These are phyloP conservation scores for Brachionus paranguensis DNA, from an alignment of 1,140 invertebrate genomes.

Conservation along the genomic window DNA sequence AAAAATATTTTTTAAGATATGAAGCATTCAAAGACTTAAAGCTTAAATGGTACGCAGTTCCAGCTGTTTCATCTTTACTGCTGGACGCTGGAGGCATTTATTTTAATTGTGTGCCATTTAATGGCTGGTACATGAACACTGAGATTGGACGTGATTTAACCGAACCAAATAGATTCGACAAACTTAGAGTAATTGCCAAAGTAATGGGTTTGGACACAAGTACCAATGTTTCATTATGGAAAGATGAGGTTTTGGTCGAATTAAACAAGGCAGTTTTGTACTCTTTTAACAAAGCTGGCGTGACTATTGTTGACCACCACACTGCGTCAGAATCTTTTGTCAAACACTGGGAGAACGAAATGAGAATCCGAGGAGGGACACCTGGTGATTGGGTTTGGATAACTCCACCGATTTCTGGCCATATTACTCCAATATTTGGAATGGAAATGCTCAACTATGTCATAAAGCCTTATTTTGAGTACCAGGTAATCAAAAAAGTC, in stretches of 20 bases:
- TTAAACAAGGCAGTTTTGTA: slow-evolving; percentile 81
- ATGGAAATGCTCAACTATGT: slow-evolving; percentile 89
- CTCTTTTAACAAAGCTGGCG: slow-evolving; percentile 78
- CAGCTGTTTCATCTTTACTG: slow-evolving; percentile 77
- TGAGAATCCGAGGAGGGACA: slow-evolving; percentile 78
- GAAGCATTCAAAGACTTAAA: slow-evolving; percentile 78
- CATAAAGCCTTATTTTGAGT: slow-evolving; percentile 81
- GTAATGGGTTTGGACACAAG: slow-evolving; percentile 79
- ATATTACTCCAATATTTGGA: slow-evolving; percentile 82
- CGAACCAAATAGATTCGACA: slow-evolving; percentile 76
- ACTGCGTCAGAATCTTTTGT: slow-evolving; percentile 91
- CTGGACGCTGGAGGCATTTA: slow-evolving; percentile 92
- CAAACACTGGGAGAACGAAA: slow-evolving; percentile 87
- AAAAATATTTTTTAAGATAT: slow-evolving; percentile 57
- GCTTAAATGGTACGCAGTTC: slow-evolving; percentile 83
- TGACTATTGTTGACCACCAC: slow-evolving; percentile 90
- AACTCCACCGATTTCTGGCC: slow-evolving; percentile 82
- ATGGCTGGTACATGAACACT: slow-evolving; percentile 94
- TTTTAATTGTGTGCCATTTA: slow-evolving; percentile 84
- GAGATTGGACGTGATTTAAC: slow-evolving; percentile 86
- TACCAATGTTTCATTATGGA: slow-evolving; percentile 78
- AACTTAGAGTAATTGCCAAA: slow-evolving; percentile 75
- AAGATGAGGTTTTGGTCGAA: slow-evolving; percentile 82
- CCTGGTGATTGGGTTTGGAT: slow-evolving; percentile 95
- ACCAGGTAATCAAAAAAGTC: slow-evolving; percentile 74